Percentiles rank a stretch among this genome's conserved stretches.
Evolutionary conservation across 2,797 vertebrate genomes (phyloP).

Genomic region (Microctenopoma lineatum): DNA sequence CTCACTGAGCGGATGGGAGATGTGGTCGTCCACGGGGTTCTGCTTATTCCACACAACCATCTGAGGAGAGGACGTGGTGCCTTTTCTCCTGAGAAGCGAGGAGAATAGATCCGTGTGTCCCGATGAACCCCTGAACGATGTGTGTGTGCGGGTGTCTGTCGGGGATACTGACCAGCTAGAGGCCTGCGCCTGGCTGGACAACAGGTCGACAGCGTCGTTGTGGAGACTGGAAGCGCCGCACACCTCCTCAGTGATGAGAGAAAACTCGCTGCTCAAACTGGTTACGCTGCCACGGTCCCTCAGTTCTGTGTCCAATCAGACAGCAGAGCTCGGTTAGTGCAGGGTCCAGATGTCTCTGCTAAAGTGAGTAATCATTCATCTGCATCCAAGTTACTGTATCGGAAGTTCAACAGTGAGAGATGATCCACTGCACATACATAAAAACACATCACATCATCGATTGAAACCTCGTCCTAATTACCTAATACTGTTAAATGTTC

Average conservation of each 20-base stretch:
- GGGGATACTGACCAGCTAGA: conserved; percentile 77
- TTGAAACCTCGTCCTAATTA: no score
- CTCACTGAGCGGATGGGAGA: conserved; percentile 81
- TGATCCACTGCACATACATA: not conserved
- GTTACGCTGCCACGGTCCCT: conserved; percentile 93
- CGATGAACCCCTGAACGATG: not conserved
- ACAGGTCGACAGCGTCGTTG: conserved; percentile 87
- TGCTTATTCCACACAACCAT: conserved; percentile 88
- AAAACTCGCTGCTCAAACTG: conserved; percentile 96
- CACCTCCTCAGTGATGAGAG: conserved; percentile 91
- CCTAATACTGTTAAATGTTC: no score
- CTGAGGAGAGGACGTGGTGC: conserved; percentile 88
- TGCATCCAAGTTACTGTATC: not conserved
- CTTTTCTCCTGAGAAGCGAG: conserved; percentile 88
- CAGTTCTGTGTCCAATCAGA: conserved; percentile 79
- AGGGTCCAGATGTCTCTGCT: no score
- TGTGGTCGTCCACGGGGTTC: conserved; percentile 84
- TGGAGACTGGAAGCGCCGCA: conserved; percentile 85
- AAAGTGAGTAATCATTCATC: not conserved
- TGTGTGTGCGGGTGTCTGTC: not conserved
- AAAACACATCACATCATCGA: no score
- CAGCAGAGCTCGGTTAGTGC: not conserved
- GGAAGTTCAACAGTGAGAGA: not conserved
- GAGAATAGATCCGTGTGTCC: not conserved
- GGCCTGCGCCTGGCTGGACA: conserved; percentile 83